Percentiles rank a stretch among this genome's conserved stretches.
These are phyloP conservation scores for Neotoxoptera formosana DNA, from an alignment of 1,140 invertebrate genomes.

Conservation along the genomic window DNA sequence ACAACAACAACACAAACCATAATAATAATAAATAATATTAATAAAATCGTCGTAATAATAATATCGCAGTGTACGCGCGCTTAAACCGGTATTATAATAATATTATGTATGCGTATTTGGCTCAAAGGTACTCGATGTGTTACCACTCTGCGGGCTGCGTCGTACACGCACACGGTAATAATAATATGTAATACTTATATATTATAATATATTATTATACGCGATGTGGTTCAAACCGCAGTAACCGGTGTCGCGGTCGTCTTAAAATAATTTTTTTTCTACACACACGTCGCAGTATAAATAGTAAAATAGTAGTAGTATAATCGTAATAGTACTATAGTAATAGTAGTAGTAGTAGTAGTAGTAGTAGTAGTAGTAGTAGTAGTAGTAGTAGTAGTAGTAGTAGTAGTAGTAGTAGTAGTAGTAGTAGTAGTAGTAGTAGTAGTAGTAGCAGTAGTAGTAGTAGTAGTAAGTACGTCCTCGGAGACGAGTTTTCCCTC, in stretches of 20 bases:
- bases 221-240: slow-evolving; percentile 22
- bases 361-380: slow-evolving; percentile 18
- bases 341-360: not conserved
- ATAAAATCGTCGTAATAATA: not conserved
- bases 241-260: not conserved
- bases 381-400: not conserved
- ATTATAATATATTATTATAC: not conserved
- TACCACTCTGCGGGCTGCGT: not conserved
- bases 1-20: not conserved
- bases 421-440: slow-evolving; percentile 21
- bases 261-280: not conserved
- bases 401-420: not conserved
- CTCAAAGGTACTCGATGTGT: not conserved
- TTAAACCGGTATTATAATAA: not conserved
- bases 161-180: not conserved
- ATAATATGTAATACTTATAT: not conserved
- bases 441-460: slow-evolving; percentile 7
- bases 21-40: not conserved
- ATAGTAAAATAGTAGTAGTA: not conserved
- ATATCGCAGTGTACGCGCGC: not conserved
- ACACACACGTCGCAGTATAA: not conserved
- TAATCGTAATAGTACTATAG: not conserved
- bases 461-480: not conserved
- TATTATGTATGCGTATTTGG: not conserved
- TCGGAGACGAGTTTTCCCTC: slow-evolving; percentile 21